Evolutionary conservation across 2,113 vertebrate species (phyloP).

Genomic region (Lagopus muta): DNA sequence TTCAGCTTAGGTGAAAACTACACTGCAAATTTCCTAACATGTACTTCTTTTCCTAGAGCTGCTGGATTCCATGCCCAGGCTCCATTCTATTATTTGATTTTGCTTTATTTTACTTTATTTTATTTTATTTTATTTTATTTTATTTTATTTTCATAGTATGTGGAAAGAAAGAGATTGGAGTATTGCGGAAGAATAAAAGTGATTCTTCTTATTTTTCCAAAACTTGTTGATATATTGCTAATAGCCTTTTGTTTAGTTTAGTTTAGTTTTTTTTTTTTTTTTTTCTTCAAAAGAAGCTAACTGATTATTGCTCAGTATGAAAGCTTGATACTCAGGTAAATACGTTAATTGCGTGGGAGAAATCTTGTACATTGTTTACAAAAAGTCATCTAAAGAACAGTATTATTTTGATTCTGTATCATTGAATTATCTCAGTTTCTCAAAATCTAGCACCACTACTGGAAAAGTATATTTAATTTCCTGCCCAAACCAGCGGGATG

Average conservation of each 20-base stretch:
- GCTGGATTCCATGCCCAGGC: neutral
- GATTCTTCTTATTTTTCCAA: neutral
- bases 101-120: neutral
- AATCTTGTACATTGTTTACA: neutral
- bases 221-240: neutral
- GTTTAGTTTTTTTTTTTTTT: neutral
- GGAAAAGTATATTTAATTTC: slow-evolving; percentile 48
- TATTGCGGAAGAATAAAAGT: neutral
- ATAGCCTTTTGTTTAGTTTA: neutral
- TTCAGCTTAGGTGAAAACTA: neutral
- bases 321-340: slow-evolving; percentile 39
- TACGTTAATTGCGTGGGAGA: slow-evolving; percentile 24
- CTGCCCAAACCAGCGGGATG: slow-evolving; percentile 48
- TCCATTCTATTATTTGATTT: neutral
- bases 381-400: slow-evolving; percentile 33
- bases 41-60: neutral
- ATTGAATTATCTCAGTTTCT: slow-evolving; percentile 6
- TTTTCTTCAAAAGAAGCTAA: slow-evolving; percentile 28
- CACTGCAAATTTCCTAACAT: neutral
- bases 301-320: neutral
- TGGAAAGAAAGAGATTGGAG: neutral
- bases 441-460: neutral
- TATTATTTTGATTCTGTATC: neutral
- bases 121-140: neutral
- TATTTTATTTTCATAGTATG: neutral